phyloP scores from a whole-genome alignment of 2,797 vertebrate species.

The Rhincodon typus region DNA sequence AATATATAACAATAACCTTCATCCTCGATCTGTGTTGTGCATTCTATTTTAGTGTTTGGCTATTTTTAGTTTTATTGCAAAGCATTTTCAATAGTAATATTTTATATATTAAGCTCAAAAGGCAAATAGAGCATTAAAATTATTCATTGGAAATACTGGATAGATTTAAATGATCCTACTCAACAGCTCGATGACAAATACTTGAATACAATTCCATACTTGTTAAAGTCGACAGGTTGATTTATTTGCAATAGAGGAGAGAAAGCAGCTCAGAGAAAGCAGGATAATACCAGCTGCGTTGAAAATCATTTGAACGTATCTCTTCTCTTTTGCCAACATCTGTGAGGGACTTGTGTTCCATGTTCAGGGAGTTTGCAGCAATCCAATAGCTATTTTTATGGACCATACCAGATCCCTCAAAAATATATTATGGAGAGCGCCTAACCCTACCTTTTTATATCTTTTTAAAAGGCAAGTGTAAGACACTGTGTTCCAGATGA shows the following conservation, averaged over 20 bases:
- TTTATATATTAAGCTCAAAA: background rate
- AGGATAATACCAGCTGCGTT: background rate
- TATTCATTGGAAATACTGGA: background rate
- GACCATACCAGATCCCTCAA: too few relatives aligned
- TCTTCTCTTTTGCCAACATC: background rate
- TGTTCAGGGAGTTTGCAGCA: background rate
- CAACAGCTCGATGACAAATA: background rate
- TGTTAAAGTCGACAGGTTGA: background rate
- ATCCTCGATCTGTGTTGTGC: background rate
- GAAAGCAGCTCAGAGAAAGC: background rate
- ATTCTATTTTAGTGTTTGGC: background rate
- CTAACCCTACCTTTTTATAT: too few relatives aligned
- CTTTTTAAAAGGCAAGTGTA: too few relatives aligned
- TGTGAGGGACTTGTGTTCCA: background rate
- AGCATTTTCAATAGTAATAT: background rate
- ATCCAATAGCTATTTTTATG: background rate
- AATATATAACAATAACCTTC: background rate
- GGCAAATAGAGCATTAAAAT: background rate
- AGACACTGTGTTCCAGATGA: too few relatives aligned
- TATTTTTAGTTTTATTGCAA: background rate
- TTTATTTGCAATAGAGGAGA: background rate
- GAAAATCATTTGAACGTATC: background rate
- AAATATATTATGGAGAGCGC: too few relatives aligned
- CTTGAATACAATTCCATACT: background rate
- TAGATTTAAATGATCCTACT: background rate